Percentiles rank a stretch among this genome's conserved stretches.
phyloP scores from a whole-genome alignment of 2,113 vertebrate species.

The Setophaga coronata region DNA sequence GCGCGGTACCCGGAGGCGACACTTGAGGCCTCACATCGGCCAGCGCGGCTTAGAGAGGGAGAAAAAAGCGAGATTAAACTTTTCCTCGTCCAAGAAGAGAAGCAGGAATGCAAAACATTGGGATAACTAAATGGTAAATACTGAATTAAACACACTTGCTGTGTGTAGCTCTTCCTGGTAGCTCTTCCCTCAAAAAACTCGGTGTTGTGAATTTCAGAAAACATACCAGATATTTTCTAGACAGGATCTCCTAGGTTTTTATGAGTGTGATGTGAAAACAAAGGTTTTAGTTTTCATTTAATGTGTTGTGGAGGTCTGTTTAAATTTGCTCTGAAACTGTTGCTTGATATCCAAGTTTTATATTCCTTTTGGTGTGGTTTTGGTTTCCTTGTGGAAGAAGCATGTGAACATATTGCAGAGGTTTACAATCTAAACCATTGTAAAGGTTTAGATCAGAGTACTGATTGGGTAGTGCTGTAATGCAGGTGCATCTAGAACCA shows the following conservation, averaged over 20 bases:
- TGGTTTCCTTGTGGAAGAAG: background rate
- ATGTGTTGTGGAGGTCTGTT: background rate
- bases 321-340: background rate
- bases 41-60: rapidly evolving
- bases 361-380: background rate
- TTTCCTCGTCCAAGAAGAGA: background rate
- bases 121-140: background rate
- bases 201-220: background rate
- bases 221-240: background rate
- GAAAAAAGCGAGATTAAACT: background rate
- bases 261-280: background rate
- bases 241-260: background rate
- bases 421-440: background rate
- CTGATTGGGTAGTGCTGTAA: background rate
- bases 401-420: too few species aligned
- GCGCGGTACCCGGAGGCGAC: background rate
- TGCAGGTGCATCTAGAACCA: background rate
- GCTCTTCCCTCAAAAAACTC: background rate
- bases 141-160: background rate
- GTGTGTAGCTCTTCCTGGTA: too few species aligned
- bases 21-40: background rate
- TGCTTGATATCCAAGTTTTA: background rate
- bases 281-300: background rate
- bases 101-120: background rate
- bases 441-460: background rate